Base-by-base conservation (phyloP, 1,140 invertebrate species). In the Pseudomyrmex dendroicus region DNA sequence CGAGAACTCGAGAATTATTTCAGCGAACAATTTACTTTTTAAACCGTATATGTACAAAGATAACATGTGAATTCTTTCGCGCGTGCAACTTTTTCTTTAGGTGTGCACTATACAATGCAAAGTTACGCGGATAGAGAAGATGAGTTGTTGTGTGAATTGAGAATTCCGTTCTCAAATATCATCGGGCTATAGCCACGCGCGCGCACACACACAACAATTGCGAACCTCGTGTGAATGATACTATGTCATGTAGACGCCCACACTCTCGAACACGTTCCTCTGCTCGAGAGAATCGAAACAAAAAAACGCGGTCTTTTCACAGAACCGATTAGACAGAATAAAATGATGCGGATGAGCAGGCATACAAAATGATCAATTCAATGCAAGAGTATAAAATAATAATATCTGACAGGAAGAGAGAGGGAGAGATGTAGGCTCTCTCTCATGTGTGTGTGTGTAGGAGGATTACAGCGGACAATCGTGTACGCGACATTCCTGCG, bases 231-330 rank as follows among this genome's bases (percentile, higher is more conserved):
- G n/a, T 48, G 61, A 66, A 67, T 20, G 64, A 50, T 25, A 48
- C 52, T 20, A 57, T n/a, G 50, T 83, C 35, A 7, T 25, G 35
- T 72, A 76, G 84, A 73, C 72, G 64, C 59, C 84, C 54, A 87
- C 72, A 76, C 85, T 87, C 72, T 87, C 72, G 56, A 86, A 73
- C 84, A 83, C 84, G 84, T 87, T 70, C 59, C 25, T 63, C 52
- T 59, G 70, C 84, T 87, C 64, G 56, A 68, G 17, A 20, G 67
- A 68, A 20, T 52, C 1, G 9, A n/a, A 68, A 4, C 17, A 50
- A 17, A 48, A 17, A 35, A 8, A 12, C 5, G 25, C 50, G 66
- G 22, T 22, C 25, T 74, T 56, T 50, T 56, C 56, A 1, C 44
- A 61, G 3, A 9, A 48, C 44, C 10, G 17, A 50, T 67, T 20